Evolutionary conservation across 2,888 invertebrate genomes (phyloP).

Genomic region (Norana najaformis): DNA sequence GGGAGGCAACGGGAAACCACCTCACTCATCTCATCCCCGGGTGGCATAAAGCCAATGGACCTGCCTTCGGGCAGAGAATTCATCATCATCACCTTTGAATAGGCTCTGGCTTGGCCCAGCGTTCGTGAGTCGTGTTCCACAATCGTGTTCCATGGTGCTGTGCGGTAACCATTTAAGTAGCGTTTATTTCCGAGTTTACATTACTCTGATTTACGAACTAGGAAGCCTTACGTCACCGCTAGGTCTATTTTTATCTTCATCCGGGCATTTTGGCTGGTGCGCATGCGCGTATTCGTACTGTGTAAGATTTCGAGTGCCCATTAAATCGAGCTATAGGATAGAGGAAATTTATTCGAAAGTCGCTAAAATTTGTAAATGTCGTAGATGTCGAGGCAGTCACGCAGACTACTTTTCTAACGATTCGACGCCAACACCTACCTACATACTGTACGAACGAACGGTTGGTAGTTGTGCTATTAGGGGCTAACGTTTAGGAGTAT

Average conservation of each 20-base stretch:
- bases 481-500: constrained; percentile 5
- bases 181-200: neutral
- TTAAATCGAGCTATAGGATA: constrained; percentile 3
- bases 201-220: neutral
- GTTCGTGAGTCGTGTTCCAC: too few species aligned
- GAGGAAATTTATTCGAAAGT: constrained; percentile 2
- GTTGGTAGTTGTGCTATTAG: neutral
- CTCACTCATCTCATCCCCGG: too few species aligned
- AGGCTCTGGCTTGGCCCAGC: too few species aligned
- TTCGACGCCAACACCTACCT: neutral
- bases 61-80: too few species aligned
- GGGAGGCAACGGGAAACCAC: too few species aligned
- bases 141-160: too few species aligned
- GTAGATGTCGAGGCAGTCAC: neutral
- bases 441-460: neutral
- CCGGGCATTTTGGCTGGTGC: neutral
- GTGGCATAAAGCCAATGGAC: too few species aligned
- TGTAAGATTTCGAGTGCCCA: neutral
- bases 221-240: neutral
- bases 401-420: constrained; percentile 5
- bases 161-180: too few species aligned
- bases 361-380: neutral
- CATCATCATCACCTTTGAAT: too few species aligned
- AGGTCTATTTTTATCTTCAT: neutral
- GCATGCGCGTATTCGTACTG: neutral